These are phyloP conservation scores for Bellardia pandia DNA, from an alignment of 2,888 invertebrate species.

Conservation along the genomic window DNA sequence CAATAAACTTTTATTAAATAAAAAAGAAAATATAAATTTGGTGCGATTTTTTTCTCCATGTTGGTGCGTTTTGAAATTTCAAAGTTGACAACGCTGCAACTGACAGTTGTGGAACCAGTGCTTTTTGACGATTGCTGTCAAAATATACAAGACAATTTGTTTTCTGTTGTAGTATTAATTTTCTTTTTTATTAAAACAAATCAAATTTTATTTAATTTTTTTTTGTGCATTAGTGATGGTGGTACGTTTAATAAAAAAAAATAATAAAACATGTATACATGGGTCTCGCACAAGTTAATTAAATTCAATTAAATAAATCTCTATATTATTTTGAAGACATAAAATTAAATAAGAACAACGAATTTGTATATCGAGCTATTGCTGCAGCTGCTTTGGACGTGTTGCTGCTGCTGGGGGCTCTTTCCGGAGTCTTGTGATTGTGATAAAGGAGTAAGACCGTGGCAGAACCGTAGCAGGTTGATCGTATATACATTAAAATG, in stretches of 20 bases:
- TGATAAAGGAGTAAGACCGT: neutral
- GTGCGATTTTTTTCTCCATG: too few relatives aligned
- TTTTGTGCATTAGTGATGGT: conserved; percentile 54
- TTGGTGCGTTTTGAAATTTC: too few relatives aligned
- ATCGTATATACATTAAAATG: neutral
- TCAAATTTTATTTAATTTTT: conserved; percentile 62
- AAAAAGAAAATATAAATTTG: too few relatives aligned
- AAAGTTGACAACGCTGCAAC: too few relatives aligned
- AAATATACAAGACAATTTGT: conserved; percentile 54
- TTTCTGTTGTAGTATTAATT: conserved; percentile 69
- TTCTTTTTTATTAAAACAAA: conserved; percentile 72
- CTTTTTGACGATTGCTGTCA: conserved; percentile 42
- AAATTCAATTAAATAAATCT: conserved; percentile 58
- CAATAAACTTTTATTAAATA: too few relatives aligned
- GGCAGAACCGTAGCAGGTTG: neutral
- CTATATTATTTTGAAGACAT: conserved; percentile 37
- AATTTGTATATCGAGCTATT: conserved; percentile 39
- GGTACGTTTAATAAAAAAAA: conserved; percentile 34
- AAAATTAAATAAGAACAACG: conserved; percentile 29
- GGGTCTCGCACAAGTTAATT: conserved; percentile 58
- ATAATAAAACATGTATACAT: conserved; percentile 39
- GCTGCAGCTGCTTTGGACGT: conserved; percentile 43
- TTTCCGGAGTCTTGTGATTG: neutral
- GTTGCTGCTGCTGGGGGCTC: conserved; percentile 22
- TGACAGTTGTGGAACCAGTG: conserved; percentile 50